A percentile compares a stretch with the other conserved stretches of the same genome.
Conservation (phyloP, 2,888 invertebrate species). For the Pseudococcus jackbeardsleyi region DNA sequence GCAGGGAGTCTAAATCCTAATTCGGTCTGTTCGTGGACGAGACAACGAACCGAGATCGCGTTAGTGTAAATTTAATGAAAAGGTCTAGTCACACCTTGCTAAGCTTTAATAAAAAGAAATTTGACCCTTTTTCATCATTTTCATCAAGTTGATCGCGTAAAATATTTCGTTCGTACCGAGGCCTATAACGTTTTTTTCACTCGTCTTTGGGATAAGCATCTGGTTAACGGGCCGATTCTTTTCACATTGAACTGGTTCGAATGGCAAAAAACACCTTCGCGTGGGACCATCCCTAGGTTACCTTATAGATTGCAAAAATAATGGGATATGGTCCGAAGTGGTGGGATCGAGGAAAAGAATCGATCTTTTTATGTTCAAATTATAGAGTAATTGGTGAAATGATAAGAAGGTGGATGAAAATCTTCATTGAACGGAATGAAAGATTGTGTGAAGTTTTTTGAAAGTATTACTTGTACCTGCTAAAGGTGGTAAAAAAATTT, state of each 20-base stretch:
- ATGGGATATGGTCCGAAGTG: background rate
- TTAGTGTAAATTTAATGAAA: slow-evolving; percentile 64
- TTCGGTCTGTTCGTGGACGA: slow-evolving; percentile 58
- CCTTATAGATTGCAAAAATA: background rate
- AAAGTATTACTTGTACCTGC: background rate
- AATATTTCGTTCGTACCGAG: slow-evolving; percentile 38
- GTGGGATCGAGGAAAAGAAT: background rate
- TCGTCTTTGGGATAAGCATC: slow-evolving; percentile 49
- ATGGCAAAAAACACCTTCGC: slow-evolving; percentile 36
- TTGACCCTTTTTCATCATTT: slow-evolving; percentile 62
- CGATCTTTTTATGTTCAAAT: background rate
- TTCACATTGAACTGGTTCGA: slow-evolving; percentile 7
- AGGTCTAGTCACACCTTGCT: slow-evolving; percentile 63
- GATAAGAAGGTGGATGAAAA: background rate
- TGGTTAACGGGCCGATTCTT: slow-evolving; percentile 48
- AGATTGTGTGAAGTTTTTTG: background rate
- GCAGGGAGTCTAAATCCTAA: slow-evolving; percentile 57
- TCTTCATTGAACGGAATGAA: background rate
- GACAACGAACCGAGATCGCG: slow-evolving; percentile 54
- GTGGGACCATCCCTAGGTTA: background rate
- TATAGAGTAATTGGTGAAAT: background rate
- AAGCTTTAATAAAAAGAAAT: slow-evolving; percentile 63
- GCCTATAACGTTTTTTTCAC: slow-evolving; percentile 51
- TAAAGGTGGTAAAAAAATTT: background rate
- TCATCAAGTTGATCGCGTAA: slow-evolving; percentile 56